Base-by-base conservation (phyloP, 2,888 invertebrate species). In the Ischnus inquisitorius region DNA sequence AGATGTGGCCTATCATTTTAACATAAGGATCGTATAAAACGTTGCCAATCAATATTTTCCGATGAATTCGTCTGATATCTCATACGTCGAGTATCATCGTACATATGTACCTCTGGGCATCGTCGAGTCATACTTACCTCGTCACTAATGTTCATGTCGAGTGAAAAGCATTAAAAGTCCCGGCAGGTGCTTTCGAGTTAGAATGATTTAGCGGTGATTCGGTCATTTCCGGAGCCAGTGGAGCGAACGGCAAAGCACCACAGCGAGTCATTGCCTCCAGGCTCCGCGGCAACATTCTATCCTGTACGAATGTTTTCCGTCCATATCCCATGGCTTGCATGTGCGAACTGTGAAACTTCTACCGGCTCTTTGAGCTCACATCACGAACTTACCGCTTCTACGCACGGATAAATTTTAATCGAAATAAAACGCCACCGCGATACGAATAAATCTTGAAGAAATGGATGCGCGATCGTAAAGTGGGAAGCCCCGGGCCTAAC, bases 141-240 rank as follows among this genome's bases (percentile, higher is more conserved):
- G 64, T 39, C 34, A 41, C 62, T 62, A 67, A 77, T 67, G 76
- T 54, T 83, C 39, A 43, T 43, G 80, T 62, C 72, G 67, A 54
- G 80, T 77, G 76, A 80, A 77, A 34, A 77, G 74, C 64, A 54
- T 46, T 69, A 72, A 68, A 81, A 79, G 72, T 48, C 51, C 72
- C 79, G 79, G 79, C 84, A 76, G 84, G 79, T 82, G 71, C 82
- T 77, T 72, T 78, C 81, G 71, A 57, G 84, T 78, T 81, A 46
- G 69, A 81, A 84, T 84, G 84, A 82, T 85, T 85, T 81, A 82
- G 80, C 74, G 85, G 64, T 65, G 74, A 75, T 83, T 79, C 80
- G 74, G 74, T 74, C 71, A 78, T 85, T 80, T 85, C 83, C 83
- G 82, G 79, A 78, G 83, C 80, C 67, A 69, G 64, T 65, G 48